Percentiles rank a stretch among this genome's conserved stretches.
These are phyloP conservation scores for Phortica okadai DNA, from an alignment of 2,888 invertebrate genomes.

Conservation along the genomic window DNA sequence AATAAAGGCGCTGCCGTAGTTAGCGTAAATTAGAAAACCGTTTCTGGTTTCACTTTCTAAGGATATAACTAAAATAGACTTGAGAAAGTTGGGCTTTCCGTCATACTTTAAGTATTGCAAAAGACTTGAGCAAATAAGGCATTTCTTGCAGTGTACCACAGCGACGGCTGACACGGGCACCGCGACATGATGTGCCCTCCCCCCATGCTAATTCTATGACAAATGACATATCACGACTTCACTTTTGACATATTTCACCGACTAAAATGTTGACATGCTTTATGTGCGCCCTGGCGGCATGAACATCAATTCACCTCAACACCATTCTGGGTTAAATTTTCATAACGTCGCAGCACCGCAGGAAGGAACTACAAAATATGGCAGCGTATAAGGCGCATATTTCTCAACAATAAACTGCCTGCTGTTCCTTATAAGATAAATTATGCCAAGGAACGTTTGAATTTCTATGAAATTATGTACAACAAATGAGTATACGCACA, in stretches of 20 bases:
- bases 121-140: not conserved
- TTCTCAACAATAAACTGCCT: slow-evolving; percentile 5
- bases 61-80: no score
- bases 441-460: not conserved
- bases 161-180: not conserved
- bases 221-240: slow-evolving; percentile 46
- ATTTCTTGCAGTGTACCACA: slow-evolving; percentile 12
- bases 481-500: slow-evolving; percentile 16
- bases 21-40: no score
- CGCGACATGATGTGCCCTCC: not conserved
- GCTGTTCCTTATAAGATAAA: slow-evolving; percentile 21
- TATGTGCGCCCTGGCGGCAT: not conserved
- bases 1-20: not conserved
- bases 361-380: slow-evolving; percentile 5
- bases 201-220: slow-evolving; percentile 55
- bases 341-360: slow-evolving; percentile 1
- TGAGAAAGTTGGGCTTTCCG: no score
- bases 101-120: no score
- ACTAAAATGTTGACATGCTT: slow-evolving; percentile 20
- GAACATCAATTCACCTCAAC: slow-evolving; percentile 30
- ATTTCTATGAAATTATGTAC: slow-evolving; percentile 25
- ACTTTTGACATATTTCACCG: slow-evolving; percentile 31
- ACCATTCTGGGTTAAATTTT: slow-evolving; percentile 24
- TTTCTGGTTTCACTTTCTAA: no score
- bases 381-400: slow-evolving; percentile 5